These are phyloP conservation scores for Sinohyriopsis cumingii DNA, from an alignment of 2,888 invertebrate species.

Conservation along the genomic window DNA sequence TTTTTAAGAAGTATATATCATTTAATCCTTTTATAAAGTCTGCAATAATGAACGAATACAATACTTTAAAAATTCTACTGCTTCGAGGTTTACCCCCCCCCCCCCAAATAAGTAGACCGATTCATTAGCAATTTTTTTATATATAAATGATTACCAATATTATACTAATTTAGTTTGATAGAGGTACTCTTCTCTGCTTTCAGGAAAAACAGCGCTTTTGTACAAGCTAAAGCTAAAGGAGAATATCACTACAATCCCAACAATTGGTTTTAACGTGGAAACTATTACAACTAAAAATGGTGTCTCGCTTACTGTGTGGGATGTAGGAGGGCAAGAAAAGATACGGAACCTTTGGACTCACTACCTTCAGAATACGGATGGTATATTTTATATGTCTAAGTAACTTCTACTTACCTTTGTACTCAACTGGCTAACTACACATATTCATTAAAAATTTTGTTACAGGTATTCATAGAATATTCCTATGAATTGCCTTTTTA, in stretches of 20 bases:
- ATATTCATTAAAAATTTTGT: no score
- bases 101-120: no score
- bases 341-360: constrained; percentile 69
- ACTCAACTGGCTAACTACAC: no score
- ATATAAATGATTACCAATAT: no score
- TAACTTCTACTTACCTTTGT: not conserved
- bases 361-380: constrained; percentile 66
- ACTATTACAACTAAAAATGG: constrained; percentile 65
- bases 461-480: no score
- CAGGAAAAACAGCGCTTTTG: constrained; percentile 70
- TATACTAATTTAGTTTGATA: not conserved
- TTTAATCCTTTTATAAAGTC: no score
- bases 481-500: no score
- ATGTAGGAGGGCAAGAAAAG: constrained; percentile 70
- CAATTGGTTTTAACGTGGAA: constrained; percentile 71
- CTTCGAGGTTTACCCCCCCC: no score
- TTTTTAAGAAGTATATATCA: no score
- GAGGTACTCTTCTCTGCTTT: constrained; percentile 5
- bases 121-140: no score
- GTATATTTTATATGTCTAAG: constrained; percentile 29
- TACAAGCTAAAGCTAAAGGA: constrained; percentile 70
- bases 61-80: no score
- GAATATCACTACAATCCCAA: constrained; percentile 65
- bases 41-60: no score
- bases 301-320: constrained; percentile 70